Conservation (phyloP, 2,113 vertebrate genomes). For the Gadus chalcogrammus region DNA sequence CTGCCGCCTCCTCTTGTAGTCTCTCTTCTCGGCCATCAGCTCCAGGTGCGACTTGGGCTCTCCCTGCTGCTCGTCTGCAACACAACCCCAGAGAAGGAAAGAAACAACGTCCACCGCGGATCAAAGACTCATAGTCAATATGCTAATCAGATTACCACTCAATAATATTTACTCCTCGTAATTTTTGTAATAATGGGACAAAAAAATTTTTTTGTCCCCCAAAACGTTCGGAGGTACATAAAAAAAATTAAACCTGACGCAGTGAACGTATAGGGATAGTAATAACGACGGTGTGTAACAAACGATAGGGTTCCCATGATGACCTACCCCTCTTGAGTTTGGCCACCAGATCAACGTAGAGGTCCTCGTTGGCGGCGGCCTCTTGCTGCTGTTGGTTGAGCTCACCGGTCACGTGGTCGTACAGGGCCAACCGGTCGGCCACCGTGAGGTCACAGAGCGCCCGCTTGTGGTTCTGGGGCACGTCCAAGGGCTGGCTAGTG, state of each 20-base stretch:
- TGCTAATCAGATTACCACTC: no score
- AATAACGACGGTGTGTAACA: no score
- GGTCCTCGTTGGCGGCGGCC: slow-evolving; percentile 81
- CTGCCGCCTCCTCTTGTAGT: slow-evolving; percentile 94
- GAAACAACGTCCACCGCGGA: no score
- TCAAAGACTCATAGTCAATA: no score
- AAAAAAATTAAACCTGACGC: no score
- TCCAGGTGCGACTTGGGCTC: slow-evolving; percentile 95
- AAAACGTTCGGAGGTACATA: no score
- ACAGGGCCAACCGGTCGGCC: slow-evolving; percentile 89
- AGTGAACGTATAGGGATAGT: no score
- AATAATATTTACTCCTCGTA: no score
- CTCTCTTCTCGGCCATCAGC: slow-evolving; percentile 96
- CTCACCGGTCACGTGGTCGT: slow-evolving; percentile 81
- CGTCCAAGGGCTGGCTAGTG: slow-evolving; percentile 79
- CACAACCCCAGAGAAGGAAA: slow-evolving; percentile 15
- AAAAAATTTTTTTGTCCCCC: no score
- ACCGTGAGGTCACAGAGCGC: slow-evolving; percentile 88
- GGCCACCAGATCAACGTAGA: slow-evolving; percentile 93
- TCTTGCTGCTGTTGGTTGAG: slow-evolving; percentile 75
- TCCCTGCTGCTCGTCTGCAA: slow-evolving; percentile 85
- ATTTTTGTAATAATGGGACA: no score
- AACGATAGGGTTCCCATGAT: no score
- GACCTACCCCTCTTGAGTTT: slow-evolving; percentile 87
- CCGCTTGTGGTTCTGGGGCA: slow-evolving; percentile 92